phyloP scores from a whole-genome alignment of 2,113 vertebrate species.

The Podilymbus podiceps region DNA sequence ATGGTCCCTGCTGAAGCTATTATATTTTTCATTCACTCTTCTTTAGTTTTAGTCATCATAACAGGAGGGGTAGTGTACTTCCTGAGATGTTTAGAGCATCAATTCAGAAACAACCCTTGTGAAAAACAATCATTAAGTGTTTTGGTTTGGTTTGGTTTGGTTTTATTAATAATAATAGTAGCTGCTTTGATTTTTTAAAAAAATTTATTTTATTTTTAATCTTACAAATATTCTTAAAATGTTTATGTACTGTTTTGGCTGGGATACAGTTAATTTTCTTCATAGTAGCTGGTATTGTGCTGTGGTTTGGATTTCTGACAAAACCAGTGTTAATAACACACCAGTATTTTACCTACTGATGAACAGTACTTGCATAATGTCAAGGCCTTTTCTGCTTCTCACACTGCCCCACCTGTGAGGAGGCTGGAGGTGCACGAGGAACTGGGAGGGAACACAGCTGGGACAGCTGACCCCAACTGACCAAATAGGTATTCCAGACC shows the following conservation, averaged over 20 bases:
- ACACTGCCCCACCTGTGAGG: rapidly evolving
- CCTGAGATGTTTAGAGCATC: background rate
- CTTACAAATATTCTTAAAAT: background rate
- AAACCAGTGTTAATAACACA: background rate
- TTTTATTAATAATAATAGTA: background rate
- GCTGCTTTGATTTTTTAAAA: background rate
- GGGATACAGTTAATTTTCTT: background rate
- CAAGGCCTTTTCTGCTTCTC: background rate
- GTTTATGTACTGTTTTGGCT: background rate
- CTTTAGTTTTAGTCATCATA: background rate
- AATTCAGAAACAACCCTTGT: background rate
- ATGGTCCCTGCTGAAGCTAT: background rate
- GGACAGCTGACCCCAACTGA: background rate
- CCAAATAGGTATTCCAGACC: background rate
- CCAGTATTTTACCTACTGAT: background rate
- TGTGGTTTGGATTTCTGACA: background rate
- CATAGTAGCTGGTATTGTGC: background rate
- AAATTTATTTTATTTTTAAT: background rate
- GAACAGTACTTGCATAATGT: background rate
- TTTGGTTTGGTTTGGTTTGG: no score
- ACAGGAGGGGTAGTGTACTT: background rate
- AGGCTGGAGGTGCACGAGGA: background rate
- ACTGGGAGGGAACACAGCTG: background rate
- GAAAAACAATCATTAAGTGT: background rate
- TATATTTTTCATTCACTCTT: background rate